A percentile compares a stretch with the other conserved stretches of the same genome.
Evolutionary conservation across 2,888 invertebrate species (phyloP).

Genomic region (Athetis lepigone): DNA sequence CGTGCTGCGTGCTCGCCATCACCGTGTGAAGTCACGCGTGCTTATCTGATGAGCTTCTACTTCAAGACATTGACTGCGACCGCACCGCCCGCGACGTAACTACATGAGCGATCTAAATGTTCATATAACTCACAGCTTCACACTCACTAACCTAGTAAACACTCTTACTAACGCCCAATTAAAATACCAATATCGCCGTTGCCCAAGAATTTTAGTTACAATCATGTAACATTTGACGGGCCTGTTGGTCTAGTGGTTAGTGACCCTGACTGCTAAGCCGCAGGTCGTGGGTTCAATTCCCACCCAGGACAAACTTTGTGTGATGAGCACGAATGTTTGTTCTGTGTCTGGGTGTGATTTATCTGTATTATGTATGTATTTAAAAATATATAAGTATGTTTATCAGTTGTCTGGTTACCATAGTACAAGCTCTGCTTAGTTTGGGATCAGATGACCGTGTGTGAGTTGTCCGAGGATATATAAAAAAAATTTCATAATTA

Average conservation of each 20-base stretch:
- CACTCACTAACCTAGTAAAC: constrained; percentile 38
- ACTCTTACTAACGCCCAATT: constrained; percentile 61
- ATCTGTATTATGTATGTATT: no score
- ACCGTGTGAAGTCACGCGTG: constrained; percentile 74
- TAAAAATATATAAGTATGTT: no score
- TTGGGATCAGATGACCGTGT: no score
- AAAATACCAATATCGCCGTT: constrained; percentile 62
- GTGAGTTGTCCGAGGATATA: no score
- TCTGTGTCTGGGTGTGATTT: no score
- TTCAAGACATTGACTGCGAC: constrained; percentile 55
- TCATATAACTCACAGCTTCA: constrained; percentile 16
- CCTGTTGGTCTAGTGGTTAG: no score
- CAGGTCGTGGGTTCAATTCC: no score
- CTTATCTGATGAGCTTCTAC: constrained; percentile 75
- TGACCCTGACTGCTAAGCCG: no score
- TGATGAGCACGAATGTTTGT: no score
- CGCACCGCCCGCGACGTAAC: constrained; percentile 24
- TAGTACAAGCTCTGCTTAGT: no score
- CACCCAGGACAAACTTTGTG: no score
- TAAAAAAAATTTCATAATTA: constrained; percentile 69
- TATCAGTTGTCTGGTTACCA: no score
- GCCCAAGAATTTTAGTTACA: constrained; percentile 67
- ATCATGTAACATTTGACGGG: constrained; percentile 73
- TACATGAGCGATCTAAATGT: constrained; percentile 8
- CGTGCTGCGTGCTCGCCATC: constrained; percentile 56